Evolutionary conservation across 2,888 invertebrate species (phyloP), one percentile per base, ranked within the genome.

Genomic region (Podabrus alpinus): DNA sequence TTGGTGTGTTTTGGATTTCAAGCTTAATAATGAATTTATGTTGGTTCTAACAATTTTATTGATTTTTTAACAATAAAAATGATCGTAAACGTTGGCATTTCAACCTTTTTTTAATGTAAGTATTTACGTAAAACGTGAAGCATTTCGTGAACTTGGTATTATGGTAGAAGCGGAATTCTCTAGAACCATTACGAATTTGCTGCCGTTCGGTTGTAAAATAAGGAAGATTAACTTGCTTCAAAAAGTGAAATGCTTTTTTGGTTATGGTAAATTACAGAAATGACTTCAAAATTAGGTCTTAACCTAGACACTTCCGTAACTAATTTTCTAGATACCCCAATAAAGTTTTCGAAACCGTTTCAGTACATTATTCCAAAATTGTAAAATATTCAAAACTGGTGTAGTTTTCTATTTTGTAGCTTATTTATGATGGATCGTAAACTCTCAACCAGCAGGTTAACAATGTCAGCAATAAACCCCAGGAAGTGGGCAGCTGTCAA

Each of bases 1-100:
- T 72, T 70, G 68, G 60, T 68, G 75, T 77, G 72, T 75, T 77
- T 77, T 77, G 66, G 77, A 45, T 45, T 75, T 75, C 70, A 71
- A 71, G 70, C 69, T 74, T 73, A 72, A 75, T 75, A 75, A 77
- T 73, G 75, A 77, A 74, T 75, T 74, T 77, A 75, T 71, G 75
- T 69, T 60, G 72, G 74, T 70, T 72, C 68, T 73, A 71, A 73
- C 76, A 66, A 73, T 76, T 75, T 75, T 75, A 73, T 77, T 70
- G 75, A 77, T 72, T 75, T 70, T 66, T 59, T 75, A 72, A 77
- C 77, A 77, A 77, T 70, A 68, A 68, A 13, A 69, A 70, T 66
- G 74, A 75, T 77, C 77, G 74, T 77, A 77, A 77, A 77, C 21
- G 25, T 15, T 68, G 74, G 60, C 72, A 75, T 75, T 74, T 73